Percentiles rank a stretch among this genome's conserved stretches.
phyloP scores from a whole-genome alignment of 2,888 invertebrate genomes.

The Colletes collaris region DNA sequence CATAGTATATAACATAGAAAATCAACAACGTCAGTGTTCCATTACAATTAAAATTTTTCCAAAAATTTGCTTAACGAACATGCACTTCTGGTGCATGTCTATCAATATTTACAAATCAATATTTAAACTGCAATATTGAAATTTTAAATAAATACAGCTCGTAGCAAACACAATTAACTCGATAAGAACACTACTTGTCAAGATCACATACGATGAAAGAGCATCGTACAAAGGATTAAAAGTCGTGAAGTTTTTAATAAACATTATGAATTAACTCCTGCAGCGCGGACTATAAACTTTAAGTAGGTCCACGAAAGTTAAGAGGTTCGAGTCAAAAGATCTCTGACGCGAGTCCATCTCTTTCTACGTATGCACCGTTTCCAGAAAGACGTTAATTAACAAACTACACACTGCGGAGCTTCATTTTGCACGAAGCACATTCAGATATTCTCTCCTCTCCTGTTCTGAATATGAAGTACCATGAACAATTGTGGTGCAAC shows the following conservation, averaged over 20 bases:
- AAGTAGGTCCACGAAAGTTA: neutral
- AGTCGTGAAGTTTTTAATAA: neutral
- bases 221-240: neutral
- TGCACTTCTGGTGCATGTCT: no score
- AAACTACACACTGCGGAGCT: neutral
- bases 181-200: neutral
- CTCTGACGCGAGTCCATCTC: neutral
- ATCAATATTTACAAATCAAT: neutral
- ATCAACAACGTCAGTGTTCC: no score
- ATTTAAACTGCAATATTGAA: neutral
- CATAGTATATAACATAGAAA: no score
- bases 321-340: neutral
- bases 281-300: neutral
- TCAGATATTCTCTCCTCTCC: neutral
- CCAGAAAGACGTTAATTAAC: neutral
- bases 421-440: neutral
- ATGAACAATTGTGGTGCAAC: neutral
- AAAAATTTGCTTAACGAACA: no score
- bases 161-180: no score
- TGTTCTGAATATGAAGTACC: neutral
- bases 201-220: neutral
- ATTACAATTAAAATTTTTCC: no score
- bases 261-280: neutral
- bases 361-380: neutral
- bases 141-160: neutral